phyloP scores from a whole-genome alignment of 2,888 invertebrate genomes.

The Epsilonema sp. region DNA sequence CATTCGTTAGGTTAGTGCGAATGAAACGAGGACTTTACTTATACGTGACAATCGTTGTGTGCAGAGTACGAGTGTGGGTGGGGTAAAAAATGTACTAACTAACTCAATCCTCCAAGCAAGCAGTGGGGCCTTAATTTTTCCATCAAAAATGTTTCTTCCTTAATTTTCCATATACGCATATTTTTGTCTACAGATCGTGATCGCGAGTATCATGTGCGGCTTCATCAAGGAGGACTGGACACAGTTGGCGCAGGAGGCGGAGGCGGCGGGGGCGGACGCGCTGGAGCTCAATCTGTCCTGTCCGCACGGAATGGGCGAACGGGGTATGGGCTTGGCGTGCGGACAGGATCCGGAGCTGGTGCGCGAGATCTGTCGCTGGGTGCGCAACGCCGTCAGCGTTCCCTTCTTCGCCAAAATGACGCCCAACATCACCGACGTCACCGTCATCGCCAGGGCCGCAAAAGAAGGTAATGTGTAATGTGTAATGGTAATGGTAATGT shows the following conservation, averaged over 20 bases:
- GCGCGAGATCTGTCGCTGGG: conserved; percentile 71
- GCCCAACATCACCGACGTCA: conserved; percentile 87
- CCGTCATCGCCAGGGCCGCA: conserved; percentile 68
- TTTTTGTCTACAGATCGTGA: conserved; percentile 57
- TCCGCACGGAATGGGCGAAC: conserved; percentile 78
- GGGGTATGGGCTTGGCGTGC: conserved; percentile 94
- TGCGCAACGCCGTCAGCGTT: conserved; percentile 42
- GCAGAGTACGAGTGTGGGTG: no score
- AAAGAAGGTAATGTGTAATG: conserved; percentile 55
- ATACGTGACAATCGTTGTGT: no score
- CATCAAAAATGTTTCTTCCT: no score
- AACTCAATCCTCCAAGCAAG: no score
- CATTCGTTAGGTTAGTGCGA: no score
- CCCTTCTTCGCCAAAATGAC: conserved; percentile 94
- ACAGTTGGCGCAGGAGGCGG: conserved; percentile 50
- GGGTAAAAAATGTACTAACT: no score
- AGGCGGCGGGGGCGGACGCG: conserved; percentile 66
- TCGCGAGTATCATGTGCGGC: conserved; percentile 86
- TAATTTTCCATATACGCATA: no score
- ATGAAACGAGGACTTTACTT: no score
- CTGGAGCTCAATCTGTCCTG: conserved; percentile 87
- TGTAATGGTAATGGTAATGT: no score
- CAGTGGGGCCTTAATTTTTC: no score
- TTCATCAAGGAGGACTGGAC: conserved; percentile 72
- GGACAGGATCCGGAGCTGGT: conserved; percentile 81